These are phyloP conservation scores for Donacobius atricapilla DNA, from an alignment of 2,113 vertebrate genomes.

Conservation along the genomic window DNA sequence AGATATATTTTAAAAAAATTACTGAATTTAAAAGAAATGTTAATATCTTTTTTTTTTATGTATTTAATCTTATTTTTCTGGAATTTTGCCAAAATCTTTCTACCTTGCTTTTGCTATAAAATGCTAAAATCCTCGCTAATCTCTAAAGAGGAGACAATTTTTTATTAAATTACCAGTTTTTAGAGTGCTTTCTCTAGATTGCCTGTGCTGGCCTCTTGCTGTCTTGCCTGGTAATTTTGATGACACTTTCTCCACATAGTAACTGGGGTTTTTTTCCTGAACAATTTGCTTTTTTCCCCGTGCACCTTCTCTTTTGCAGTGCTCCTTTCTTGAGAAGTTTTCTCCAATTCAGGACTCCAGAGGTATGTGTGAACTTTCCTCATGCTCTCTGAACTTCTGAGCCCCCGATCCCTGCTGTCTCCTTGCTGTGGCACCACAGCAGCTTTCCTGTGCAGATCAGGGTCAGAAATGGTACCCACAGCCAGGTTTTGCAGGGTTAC, in stretches of 20 bases:
- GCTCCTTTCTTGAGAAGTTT: not conserved
- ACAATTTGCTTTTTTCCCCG: not conserved
- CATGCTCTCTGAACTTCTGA: fast-evolving
- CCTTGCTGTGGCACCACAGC: not conserved
- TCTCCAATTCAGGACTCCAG: not conserved
- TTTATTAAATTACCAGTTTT: not conserved
- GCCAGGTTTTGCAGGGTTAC: not conserved
- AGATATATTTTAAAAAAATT: not conserved
- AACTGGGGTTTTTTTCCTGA: not conserved
- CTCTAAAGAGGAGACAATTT: not conserved
- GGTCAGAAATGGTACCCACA: not conserved
- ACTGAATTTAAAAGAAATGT: not conserved
- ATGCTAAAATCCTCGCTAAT: not conserved
- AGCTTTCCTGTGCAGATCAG: not conserved
- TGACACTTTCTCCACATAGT: not conserved
- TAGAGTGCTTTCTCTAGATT: not conserved
- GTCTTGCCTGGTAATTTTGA: not conserved
- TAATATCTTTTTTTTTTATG: not conserved
- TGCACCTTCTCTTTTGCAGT: not conserved
- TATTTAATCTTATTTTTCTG: not conserved
- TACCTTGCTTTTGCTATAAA: not conserved
- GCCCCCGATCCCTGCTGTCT: not conserved
- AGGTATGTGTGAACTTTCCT: not conserved
- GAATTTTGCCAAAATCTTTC: not conserved
- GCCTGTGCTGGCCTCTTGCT: not conserved